These are phyloP conservation scores for Pseudochaenichthys georgianus DNA, from an alignment of 2,797 vertebrate species.

Conservation along the genomic window DNA sequence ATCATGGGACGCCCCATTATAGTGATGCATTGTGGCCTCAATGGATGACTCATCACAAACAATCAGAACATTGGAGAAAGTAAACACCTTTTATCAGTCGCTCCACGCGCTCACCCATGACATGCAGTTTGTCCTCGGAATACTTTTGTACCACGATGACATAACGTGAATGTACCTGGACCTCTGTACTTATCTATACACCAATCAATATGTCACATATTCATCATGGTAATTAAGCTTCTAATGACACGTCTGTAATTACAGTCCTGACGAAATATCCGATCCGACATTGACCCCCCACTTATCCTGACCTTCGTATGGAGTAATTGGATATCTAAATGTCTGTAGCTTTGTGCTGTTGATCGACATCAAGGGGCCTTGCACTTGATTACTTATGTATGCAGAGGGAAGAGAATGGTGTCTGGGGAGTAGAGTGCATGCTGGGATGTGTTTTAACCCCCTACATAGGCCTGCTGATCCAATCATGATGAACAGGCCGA, in stretches of 20 bases:
- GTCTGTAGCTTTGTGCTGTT: slow-evolving; percentile 56
- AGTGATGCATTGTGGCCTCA: slow-evolving; percentile 21
- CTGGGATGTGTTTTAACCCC: slow-evolving; percentile 77
- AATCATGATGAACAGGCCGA: slow-evolving; percentile 63
- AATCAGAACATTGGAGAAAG: slow-evolving; percentile 29
- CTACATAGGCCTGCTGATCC: slow-evolving; percentile 70
- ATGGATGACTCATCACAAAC: slow-evolving; percentile 52
- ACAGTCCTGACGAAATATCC: slow-evolving; percentile 56
- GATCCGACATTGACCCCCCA: slow-evolving; percentile 51
- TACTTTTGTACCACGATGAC: slow-evolving; percentile 33
- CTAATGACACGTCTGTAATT: slow-evolving; percentile 56
- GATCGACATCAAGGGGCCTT: slow-evolving; percentile 69
- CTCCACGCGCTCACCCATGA: slow-evolving; percentile 12
- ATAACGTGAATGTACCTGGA: slow-evolving; percentile 13
- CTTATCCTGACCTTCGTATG: slow-evolving; percentile 66
- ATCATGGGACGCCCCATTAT: slow-evolving; percentile 17
- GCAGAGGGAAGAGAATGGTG: slow-evolving; percentile 61
- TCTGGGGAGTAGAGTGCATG: slow-evolving; percentile 71
- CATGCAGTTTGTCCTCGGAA: slow-evolving; percentile 43
- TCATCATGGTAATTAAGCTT: slow-evolving; percentile 43
- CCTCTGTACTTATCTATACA: slow-evolving; percentile 24
- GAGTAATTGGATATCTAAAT: slow-evolving; percentile 66
- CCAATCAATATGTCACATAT: slow-evolving; percentile 51
- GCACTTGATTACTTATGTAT: slow-evolving; percentile 80
- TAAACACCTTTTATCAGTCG: slow-evolving; percentile 20